Base-by-base conservation (phyloP, 2,888 invertebrate genomes). In the Uloborus plumipes region DNA sequence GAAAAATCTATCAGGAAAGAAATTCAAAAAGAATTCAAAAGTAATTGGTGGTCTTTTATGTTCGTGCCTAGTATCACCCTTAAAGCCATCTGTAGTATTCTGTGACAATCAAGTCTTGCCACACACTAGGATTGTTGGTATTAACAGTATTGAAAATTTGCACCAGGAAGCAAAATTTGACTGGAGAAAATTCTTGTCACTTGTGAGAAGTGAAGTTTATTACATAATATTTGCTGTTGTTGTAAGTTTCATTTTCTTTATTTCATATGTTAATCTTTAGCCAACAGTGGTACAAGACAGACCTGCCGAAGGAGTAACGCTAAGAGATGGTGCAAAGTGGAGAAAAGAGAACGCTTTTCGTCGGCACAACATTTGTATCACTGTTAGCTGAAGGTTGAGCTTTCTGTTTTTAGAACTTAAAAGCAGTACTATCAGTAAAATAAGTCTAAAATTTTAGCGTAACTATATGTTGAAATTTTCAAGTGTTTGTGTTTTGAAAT, bases 131-230 rank as follows among this genome's bases (percentile, higher is more conserved):
- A 50, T 84, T 18, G 76, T 84, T 53, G 81, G 81, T 3, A 67
- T 81, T 9, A 77, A 84, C 39, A 82, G 75, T n/a, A 72, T 77
- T 20, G 79, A 84, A 75, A 78, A 79, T 14, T 22, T 79, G 16
- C 78, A 79, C 22, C 81, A 83, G 74, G 85, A 85, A 66, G 67
- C 72, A 64, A 58, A 86, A 84, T 96, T 96, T 90, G 94, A 95
- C 88, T 96, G 95, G 95, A 90, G 89, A 22, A 92, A 91, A 84
- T 92, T 97, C 84, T 92, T 93, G 89, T 88, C 90, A 16, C 93
- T 96, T 88, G 89, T 97, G 2, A 91, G 91, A 87, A 94, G 95
- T 31, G 94, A 96, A 88, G 90, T 94, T 83, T 93, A 93, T 92
- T 92, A 94, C 85, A 91, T 97, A 72, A 87, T 93, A 9, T 92